These are phyloP conservation scores for Helarctos malayanus DNA, from an alignment of 2,797 vertebrate genomes.

Conservation along the genomic window DNA sequence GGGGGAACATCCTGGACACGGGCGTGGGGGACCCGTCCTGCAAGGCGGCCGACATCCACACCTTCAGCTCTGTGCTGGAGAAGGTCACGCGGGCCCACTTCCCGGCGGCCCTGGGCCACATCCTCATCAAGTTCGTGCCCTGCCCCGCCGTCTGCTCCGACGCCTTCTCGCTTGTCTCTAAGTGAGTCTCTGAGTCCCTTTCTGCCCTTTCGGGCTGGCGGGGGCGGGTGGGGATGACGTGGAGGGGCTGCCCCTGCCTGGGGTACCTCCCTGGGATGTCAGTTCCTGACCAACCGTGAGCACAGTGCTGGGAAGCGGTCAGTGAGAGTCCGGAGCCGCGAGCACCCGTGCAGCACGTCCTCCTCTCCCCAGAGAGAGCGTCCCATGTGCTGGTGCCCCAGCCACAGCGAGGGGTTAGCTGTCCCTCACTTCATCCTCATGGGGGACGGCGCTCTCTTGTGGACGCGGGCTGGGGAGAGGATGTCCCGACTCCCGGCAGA, in stretches of 20 bases:
- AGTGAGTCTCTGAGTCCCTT: conserved; percentile 91
- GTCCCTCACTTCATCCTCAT: accelerated
- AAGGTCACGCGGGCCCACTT: conserved; percentile 96
- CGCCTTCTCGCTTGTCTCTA: conserved; percentile 97
- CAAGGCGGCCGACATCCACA: conserved; percentile 94
- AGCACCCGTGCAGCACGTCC: accelerated
- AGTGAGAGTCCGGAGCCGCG: background rate
- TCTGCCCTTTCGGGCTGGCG: background rate
- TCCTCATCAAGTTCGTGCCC: conserved; percentile 95
- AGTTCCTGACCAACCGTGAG: too few relatives aligned
- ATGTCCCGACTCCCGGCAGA: background rate
- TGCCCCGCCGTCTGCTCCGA: conserved; percentile 97
- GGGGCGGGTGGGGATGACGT: accelerated
- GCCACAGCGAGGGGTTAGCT: accelerated
- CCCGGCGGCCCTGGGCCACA: conserved; percentile 94
- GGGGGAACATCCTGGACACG: conserved; percentile 96
- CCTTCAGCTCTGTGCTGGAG: conserved; percentile 95
- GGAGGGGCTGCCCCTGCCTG: background rate
- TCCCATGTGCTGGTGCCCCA: background rate
- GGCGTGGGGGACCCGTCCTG: conserved; percentile 93
- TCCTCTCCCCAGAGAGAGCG: background rate
- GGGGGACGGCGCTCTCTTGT: background rate
- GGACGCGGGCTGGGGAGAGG: background rate
- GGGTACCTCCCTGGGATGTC: background rate
- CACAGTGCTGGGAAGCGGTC: background rate